phyloP scores from a whole-genome alignment of 1,140 invertebrate genomes.

The Conus betulinus region DNA sequence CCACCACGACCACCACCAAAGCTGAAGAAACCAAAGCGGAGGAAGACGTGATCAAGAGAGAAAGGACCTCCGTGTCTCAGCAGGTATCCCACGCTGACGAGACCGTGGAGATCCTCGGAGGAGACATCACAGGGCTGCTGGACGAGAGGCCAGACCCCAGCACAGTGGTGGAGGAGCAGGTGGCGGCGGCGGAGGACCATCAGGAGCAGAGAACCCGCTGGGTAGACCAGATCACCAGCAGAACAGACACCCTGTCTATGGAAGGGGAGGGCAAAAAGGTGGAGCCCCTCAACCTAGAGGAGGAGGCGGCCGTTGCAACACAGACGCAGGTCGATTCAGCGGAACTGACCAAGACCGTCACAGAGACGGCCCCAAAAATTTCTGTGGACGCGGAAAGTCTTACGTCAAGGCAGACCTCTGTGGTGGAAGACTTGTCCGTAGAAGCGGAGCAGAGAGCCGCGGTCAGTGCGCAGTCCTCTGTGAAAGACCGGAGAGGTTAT shows the following conservation, averaged over 20 bases:
- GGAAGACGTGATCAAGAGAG: background rate
- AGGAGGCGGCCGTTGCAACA: background rate
- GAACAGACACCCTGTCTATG: constrained; percentile 6
- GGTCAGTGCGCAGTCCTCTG: background rate
- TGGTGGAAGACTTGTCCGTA: background rate
- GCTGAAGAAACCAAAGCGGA: constrained; percentile 11
- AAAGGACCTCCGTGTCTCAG: constrained; percentile 15
- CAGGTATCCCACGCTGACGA: constrained; percentile 4
- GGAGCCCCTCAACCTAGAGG: background rate
- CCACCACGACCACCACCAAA: background rate
- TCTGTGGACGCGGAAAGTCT: constrained; percentile 6
- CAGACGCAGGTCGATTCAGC: constrained; percentile 9
- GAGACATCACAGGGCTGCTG: constrained; percentile 28
- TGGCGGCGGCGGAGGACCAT: constrained; percentile 6
- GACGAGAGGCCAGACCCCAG: background rate
- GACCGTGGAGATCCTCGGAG: constrained; percentile 9
- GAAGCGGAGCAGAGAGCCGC: constrained; percentile 16
- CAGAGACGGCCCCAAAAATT: background rate
- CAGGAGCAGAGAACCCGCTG: constrained; percentile 12
- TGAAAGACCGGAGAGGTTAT: background rate
- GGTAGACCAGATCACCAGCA: constrained; percentile 33
- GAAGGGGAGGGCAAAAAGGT: constrained; percentile 26
- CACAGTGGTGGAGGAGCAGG: constrained; percentile 20
- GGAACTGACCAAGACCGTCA: background rate
- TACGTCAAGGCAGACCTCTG: background rate